Base-by-base conservation (phyloP, 2,888 invertebrate genomes). In the Ceratothoa steindachneri region DNA sequence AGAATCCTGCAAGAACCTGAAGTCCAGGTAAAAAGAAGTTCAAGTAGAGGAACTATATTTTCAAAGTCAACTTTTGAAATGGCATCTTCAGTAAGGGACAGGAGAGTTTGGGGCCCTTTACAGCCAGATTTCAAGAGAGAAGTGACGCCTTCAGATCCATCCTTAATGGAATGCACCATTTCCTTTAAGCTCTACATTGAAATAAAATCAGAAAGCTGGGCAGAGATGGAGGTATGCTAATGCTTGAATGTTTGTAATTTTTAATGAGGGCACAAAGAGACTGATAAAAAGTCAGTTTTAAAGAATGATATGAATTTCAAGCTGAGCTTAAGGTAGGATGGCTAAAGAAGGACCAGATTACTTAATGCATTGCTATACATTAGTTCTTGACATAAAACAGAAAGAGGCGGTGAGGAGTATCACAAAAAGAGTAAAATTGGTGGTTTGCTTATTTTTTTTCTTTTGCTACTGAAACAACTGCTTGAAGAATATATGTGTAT, bases 151-250 rank as follows among this genome's bases (percentile, higher is more conserved):
- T 69, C 75, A 15, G 74, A 79, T 27, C 79, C 79, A 30, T 79
- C 79, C 1, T 67, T 79, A 1, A 65, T 79, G 52, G 79, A 79
- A 55, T 79, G 76, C 27, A 69, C 72, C 5, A 41, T 76, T 27
- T 74, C 79, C 4, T 74, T 76, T 51, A 79, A 79, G 30, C 69
- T 79, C 22, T 74, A 74, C 7, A 64, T 72, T 12, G 76, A 79
- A 60, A 72, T 73, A n/a, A 75, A 74, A 65, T 76, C 76, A 0
- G 79, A 79, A 66, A 74, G 73, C 29, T 67, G 72, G 27, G 76
- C 79, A 30, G 75, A 71, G 4, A 76, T 76, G 74, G 76, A 79
- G 71, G 79, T 79, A 51, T 27, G 72, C n/a, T 15, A 19, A n/a
- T n/a, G n/a, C n/a, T n/a, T n/a, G n/a, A n/a, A n/a, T n/a, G n/a